phyloP scores from a whole-genome alignment of 2,888 invertebrate genomes.

The Brenthis ino region DNA sequence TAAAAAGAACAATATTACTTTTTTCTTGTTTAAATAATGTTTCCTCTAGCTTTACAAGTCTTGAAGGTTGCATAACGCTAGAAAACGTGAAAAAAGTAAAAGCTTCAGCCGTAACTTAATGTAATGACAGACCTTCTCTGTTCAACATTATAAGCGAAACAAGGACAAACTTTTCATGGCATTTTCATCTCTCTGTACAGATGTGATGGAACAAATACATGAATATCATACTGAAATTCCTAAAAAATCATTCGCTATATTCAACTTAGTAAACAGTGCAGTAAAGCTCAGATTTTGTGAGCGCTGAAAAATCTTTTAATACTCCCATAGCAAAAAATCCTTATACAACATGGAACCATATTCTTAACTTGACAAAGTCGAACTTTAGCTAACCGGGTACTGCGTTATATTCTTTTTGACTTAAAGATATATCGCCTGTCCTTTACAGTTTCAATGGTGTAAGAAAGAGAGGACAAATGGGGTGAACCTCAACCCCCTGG shows the following conservation, averaged over 20 bases:
- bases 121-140: slow-evolving; percentile 63
- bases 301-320: slow-evolving; percentile 69
- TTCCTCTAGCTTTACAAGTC: slow-evolving; percentile 15
- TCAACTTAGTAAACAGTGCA: slow-evolving; percentile 55
- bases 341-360: slow-evolving; percentile 55
- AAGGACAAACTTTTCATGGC: slow-evolving; percentile 72
- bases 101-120: slow-evolving; percentile 62
- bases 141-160: slow-evolving; percentile 60
- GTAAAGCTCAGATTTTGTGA: slow-evolving; percentile 67
- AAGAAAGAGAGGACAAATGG: slow-evolving; percentile 62
- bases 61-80: slow-evolving; percentile 25
- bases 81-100: slow-evolving; percentile 33
- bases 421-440: slow-evolving; percentile 53
- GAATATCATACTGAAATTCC: slow-evolving; percentile 78
- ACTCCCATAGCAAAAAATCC: slow-evolving; percentile 65
- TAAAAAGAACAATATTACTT: slow-evolving; percentile 15
- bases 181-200: slow-evolving; percentile 76
- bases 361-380: slow-evolving; percentile 1
- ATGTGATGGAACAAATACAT: slow-evolving; percentile 79
- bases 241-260: slow-evolving; percentile 58
- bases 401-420: slow-evolving; percentile 55
- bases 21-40: slow-evolving; percentile 11
- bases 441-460: slow-evolving; percentile 62
- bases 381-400: background rate
- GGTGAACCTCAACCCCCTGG: slow-evolving; percentile 72